Evolutionary conservation across 2,888 invertebrate genomes (phyloP).

Genomic region (Loripinus fragilis): DNA sequence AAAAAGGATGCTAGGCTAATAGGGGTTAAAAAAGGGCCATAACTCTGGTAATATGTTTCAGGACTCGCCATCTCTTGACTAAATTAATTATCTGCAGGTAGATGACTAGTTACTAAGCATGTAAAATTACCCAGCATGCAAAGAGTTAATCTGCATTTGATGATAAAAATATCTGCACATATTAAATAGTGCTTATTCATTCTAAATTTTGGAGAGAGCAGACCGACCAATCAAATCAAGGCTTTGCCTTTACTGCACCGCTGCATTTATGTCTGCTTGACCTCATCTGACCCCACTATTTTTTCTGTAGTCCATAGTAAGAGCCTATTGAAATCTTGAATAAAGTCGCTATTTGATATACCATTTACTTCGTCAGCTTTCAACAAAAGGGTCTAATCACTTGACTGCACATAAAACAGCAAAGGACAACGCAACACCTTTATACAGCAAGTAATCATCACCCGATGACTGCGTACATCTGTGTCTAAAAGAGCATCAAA

Average conservation of each 20-base stretch:
- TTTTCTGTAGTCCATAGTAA: constrained; percentile 2
- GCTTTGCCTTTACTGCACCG: constrained; percentile 39
- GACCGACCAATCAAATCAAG: constrained; percentile 59
- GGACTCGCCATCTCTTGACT: no score
- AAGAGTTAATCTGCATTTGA: no score
- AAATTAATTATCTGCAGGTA: no score
- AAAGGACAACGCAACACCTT: constrained; percentile 46
- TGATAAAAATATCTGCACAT: no score
- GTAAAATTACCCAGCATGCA: no score
- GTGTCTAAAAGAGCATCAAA: neutral
- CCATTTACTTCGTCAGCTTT: constrained; percentile 42
- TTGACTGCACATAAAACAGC: constrained; percentile 54
- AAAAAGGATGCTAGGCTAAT: no score
- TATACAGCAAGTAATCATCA: constrained; percentile 37
- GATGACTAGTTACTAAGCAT: no score
- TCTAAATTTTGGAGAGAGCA: no score
- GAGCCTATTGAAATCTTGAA: constrained; percentile 5
- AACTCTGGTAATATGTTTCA: no score
- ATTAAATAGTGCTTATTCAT: no score
- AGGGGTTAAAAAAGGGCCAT: no score
- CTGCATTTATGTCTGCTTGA: constrained; percentile 41
- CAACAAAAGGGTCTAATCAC: constrained; percentile 54
- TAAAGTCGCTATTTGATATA: constrained; percentile 5
- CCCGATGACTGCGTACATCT: neutral
- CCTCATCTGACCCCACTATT: constrained; percentile 42